Evolutionary conservation across 2,888 invertebrate species (phyloP).

Genomic region (Melieria omissa): DNA sequence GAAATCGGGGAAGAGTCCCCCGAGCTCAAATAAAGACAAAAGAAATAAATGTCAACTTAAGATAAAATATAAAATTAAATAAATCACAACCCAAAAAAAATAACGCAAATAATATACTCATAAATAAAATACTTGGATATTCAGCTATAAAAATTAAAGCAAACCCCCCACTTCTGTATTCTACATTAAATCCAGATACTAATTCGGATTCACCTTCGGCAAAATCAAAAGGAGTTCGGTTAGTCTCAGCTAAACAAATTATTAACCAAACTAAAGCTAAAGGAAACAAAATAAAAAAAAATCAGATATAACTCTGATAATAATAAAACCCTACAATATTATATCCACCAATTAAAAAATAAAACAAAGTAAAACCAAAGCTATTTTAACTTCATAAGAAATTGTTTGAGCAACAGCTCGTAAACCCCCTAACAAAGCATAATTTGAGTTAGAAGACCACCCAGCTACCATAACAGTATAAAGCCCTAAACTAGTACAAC

Average conservation of each 20-base stretch:
- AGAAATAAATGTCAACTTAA: constrained; percentile 70
- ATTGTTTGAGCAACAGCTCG: constrained; percentile 79
- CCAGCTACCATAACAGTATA: constrained; percentile 75
- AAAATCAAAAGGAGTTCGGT: constrained; percentile 83
- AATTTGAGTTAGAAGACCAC: constrained; percentile 79
- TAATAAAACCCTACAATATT: constrained; percentile 69
- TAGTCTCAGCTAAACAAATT: constrained; percentile 76
- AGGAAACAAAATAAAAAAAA: constrained; percentile 70
- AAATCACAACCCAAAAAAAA: constrained; percentile 71
- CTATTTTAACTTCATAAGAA: constrained; percentile 80
- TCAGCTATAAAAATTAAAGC: constrained; percentile 79
- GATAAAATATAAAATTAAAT: constrained; percentile 69
- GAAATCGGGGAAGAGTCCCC: constrained; percentile 76
- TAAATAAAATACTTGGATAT: constrained; percentile 77
- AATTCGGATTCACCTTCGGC: constrained; percentile 82
- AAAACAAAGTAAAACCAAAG: constrained; percentile 73
- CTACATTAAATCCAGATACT: constrained; percentile 83
- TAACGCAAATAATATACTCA: constrained; percentile 72
- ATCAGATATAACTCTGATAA: constrained; percentile 70
- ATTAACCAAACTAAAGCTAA: constrained; percentile 71
- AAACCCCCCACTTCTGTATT: constrained; percentile 78
- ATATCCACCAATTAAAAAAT: constrained; percentile 70
- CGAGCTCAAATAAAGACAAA: constrained; percentile 76
- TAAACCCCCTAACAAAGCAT: constrained; percentile 76
- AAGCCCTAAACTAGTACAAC: constrained; percentile 73